A percentile compares a stretch with the other conserved stretches of the same genome.
These are phyloP conservation scores for Gonioctena quinquepunctata DNA, from an alignment of 1,140 invertebrate genomes.

Conservation along the genomic window DNA sequence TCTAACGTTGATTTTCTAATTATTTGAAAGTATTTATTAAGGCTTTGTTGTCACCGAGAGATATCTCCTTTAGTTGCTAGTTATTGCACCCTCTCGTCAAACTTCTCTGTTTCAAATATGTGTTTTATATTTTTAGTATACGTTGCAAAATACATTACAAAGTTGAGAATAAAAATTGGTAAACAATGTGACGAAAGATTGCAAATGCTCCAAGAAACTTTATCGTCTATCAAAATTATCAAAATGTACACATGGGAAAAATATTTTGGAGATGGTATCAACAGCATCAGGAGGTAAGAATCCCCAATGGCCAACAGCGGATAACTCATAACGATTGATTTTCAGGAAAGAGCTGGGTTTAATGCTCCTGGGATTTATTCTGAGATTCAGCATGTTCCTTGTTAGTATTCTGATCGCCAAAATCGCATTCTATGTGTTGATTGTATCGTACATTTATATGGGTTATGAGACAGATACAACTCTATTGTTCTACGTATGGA, in stretches of 20 bases:
- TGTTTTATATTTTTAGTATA: slow-evolving; percentile 39
- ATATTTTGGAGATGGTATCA: slow-evolving; percentile 72
- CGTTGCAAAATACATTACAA: slow-evolving; percentile 35
- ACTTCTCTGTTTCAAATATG: no score
- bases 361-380: slow-evolving; percentile 30
- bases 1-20: no score
- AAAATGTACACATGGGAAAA: slow-evolving; percentile 92
- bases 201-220: slow-evolving; percentile 82
- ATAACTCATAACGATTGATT: no score
- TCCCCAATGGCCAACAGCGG: no score
- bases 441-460: slow-evolving; percentile 73
- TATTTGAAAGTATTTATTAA: no score
- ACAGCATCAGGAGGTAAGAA: slow-evolving; percentile 33
- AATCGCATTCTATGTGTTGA: slow-evolving; percentile 53
- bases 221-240: slow-evolving; percentile 76
- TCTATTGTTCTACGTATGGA: slow-evolving; percentile 75
- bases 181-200: slow-evolving; percentile 78
- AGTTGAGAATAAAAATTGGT: slow-evolving; percentile 30
- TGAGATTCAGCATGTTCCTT: slow-evolving; percentile 27
- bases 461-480: slow-evolving; percentile 72
- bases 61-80: no score
- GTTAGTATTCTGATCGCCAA: slow-evolving; percentile 68
- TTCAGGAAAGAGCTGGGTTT: slow-evolving; percentile 39
- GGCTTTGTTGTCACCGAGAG: no score
- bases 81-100: no score